These are phyloP conservation scores for Heliornis fulica DNA, from an alignment of 2,113 vertebrate species.

Conservation along the genomic window DNA sequence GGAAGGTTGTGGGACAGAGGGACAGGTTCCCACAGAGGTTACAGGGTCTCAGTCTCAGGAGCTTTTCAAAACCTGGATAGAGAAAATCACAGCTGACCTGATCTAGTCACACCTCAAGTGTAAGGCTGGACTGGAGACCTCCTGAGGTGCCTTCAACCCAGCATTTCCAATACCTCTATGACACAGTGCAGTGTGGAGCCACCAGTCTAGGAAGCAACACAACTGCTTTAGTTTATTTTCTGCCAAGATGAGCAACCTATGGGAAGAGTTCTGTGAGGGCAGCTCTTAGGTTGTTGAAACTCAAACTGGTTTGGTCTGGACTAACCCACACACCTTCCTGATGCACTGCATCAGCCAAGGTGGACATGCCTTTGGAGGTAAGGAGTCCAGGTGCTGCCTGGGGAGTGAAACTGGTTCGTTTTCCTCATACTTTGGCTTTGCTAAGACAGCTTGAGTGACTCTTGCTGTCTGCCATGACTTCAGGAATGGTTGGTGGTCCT, in stretches of 20 bases:
- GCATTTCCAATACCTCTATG: background rate
- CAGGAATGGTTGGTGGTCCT: background rate
- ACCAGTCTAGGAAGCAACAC: background rate
- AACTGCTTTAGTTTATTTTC: background rate
- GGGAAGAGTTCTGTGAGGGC: background rate
- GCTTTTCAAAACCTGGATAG: background rate
- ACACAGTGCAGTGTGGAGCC: fast-evolving
- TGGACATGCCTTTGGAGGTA: background rate
- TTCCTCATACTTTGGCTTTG: background rate
- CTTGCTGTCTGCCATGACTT: background rate
- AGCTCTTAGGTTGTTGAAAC: background rate
- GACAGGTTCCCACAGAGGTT: background rate
- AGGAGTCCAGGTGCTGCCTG: fast-evolving
- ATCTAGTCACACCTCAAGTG: background rate
- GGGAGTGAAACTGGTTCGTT: background rate
- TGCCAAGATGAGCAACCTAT: background rate
- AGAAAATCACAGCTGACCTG: background rate
- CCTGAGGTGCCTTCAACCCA: background rate
- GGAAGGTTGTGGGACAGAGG: background rate
- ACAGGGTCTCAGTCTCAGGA: background rate
- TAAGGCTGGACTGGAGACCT: background rate
- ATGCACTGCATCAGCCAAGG: background rate
- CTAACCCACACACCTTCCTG: fast-evolving
- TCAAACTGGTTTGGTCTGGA: background rate
- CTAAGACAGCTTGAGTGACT: background rate